Evolutionary conservation across 2,888 invertebrate species (phyloP).

Genomic region (Norana najaformis): DNA sequence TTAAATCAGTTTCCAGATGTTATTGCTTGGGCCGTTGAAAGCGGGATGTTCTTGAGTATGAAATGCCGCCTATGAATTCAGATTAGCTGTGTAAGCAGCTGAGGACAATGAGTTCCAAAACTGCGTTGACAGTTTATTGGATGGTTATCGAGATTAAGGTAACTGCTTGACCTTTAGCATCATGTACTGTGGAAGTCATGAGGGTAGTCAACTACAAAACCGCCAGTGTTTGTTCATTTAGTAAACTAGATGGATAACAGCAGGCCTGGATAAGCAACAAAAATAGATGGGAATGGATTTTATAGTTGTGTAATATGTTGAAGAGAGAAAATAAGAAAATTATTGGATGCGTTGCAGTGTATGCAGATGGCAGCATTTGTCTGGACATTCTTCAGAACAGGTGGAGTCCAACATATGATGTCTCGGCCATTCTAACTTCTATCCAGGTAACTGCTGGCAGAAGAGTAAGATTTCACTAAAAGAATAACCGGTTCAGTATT

Average conservation of each 20-base stretch:
- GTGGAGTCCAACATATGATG: slow-evolving; percentile 99
- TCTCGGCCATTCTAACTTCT: slow-evolving; percentile 98
- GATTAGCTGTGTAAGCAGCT: too few relatives aligned
- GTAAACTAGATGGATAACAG: not conserved
- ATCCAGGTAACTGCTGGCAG: slow-evolving; percentile 79
- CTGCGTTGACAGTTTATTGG: too few relatives aligned
- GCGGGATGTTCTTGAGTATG: too few relatives aligned
- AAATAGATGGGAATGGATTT: not conserved
- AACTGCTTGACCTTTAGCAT: too few relatives aligned
- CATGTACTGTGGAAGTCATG: too few relatives aligned
- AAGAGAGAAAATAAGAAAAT: not conserved
- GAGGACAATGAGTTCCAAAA: too few relatives aligned
- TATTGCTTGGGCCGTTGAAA: too few relatives aligned
- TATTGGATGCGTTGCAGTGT: slow-evolving; percentile 69
- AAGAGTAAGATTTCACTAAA: not conserved
- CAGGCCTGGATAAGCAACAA: not conserved
- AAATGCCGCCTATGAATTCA: too few relatives aligned
- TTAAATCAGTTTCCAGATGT: too few relatives aligned
- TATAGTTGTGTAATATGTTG: not conserved
- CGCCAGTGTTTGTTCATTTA: not conserved
- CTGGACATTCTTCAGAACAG: slow-evolving; percentile 98
- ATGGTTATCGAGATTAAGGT: too few relatives aligned
- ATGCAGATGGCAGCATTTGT: slow-evolving; percentile 98
- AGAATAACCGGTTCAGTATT: not conserved
- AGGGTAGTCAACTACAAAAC: not conserved